Percentiles rank a stretch among this genome's conserved stretches.
These are phyloP conservation scores for Achatina immaculata DNA, from an alignment of 1,140 invertebrate species.

Conservation along the genomic window DNA sequence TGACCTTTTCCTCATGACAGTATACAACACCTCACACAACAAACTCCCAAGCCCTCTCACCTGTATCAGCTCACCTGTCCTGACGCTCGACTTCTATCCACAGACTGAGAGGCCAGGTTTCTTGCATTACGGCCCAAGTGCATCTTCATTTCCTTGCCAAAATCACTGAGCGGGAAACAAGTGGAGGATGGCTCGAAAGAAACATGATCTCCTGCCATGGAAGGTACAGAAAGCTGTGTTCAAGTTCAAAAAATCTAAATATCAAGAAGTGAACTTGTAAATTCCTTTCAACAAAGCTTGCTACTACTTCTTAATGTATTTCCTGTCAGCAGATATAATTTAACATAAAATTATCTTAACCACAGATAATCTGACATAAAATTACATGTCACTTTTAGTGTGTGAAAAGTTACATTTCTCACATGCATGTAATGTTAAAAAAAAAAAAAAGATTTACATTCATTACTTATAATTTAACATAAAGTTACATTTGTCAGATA, in stretches of 20 bases:
- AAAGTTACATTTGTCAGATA: no score
- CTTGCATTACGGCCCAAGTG: conserved; percentile 81
- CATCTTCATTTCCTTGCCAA: conserved; percentile 74
- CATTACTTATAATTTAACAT: no score
- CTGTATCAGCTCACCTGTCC: conserved; percentile 36
- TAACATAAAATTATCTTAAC: not conserved
- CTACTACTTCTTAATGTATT: not conserved
- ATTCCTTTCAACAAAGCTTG: not conserved
- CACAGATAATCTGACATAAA: not conserved
- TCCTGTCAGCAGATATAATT: not conserved
- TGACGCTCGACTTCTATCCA: conserved; percentile 74
- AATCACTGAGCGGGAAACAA: conserved; percentile 79
- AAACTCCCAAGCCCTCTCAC: no score
- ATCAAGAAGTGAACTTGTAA: not conserved
- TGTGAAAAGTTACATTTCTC: no score
- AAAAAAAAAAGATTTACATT: no score
- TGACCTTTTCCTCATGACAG: no score
- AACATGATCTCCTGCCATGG: no score
- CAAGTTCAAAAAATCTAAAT: not conserved
- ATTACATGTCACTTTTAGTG: no score
- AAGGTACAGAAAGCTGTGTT: not conserved
- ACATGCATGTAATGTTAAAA: no score
- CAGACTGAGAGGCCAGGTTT: conserved; percentile 85
- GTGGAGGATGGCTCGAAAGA: not conserved
- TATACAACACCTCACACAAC: no score